A percentile compares a stretch with the other conserved stretches of the same genome.
These are phyloP conservation scores for Boulengeromyrus knoepffleri DNA, from an alignment of 2,113 vertebrate genomes.

Conservation along the genomic window DNA sequence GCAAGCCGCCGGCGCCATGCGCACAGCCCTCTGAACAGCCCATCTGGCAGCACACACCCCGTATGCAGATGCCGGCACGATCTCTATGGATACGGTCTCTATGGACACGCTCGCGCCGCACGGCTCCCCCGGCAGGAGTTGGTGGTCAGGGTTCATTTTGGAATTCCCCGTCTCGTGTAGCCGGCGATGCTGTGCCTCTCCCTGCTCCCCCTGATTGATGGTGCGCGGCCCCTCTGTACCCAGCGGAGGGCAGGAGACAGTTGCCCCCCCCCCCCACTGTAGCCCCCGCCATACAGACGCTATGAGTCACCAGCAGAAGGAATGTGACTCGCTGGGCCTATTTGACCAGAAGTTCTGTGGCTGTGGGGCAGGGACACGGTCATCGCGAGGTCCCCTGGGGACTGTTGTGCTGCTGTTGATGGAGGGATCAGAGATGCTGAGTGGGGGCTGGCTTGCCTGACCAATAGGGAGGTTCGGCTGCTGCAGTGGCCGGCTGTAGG, in stretches of 20 bases:
- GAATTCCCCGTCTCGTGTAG: conserved; percentile 9
- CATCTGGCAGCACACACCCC: conserved; percentile 9
- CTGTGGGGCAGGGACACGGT: background rate
- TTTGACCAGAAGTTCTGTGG: background rate
- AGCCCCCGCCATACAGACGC: background rate
- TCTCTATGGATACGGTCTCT: conserved; percentile 22
- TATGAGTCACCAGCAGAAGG: conserved; percentile 14
- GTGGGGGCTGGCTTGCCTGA: background rate
- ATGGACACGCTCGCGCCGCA: conserved; percentile 15
- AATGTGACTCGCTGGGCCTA: background rate
- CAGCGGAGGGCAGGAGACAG: conserved; percentile 5
- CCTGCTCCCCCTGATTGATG: conserved; percentile 4
- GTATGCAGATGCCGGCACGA: background rate
- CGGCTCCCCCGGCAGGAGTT: background rate
- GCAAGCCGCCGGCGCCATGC: background rate
- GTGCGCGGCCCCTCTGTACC: background rate
- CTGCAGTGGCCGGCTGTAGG: background rate
- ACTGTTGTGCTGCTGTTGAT: background rate
- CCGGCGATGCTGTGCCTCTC: background rate
- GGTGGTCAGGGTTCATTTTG: conserved; percentile 14
- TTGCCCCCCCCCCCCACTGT: background rate
- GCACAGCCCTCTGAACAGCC: background rate
- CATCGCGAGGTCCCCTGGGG: background rate
- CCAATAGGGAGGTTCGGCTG: background rate
- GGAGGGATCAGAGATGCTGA: background rate